Percentiles rank a stretch among this genome's conserved stretches.
Evolutionary conservation across 2,113 vertebrate genomes (phyloP).

Genomic region (Alethe castanea): DNA sequence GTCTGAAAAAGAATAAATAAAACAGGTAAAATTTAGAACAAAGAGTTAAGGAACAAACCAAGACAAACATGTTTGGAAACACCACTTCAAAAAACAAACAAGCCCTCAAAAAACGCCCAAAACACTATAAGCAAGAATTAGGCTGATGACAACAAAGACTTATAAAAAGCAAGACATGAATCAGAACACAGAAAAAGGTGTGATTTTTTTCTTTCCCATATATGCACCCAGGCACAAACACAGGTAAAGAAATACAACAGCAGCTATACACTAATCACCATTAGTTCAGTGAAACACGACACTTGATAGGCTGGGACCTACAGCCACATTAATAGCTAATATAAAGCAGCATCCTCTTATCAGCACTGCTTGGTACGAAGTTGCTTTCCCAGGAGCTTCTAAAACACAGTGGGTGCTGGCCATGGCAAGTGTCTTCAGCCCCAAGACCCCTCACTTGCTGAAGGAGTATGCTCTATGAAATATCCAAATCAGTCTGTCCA

Average conservation of each 20-base stretch:
- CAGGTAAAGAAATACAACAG: background rate
- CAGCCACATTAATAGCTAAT: fast-evolving
- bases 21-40: background rate
- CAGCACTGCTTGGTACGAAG: background rate
- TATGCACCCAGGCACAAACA: background rate
- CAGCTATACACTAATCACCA: background rate
- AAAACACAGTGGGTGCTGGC: background rate
- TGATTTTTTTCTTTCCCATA: background rate
- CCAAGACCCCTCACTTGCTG: background rate
- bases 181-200: background rate
- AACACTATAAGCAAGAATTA: background rate
- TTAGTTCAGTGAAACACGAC: background rate
- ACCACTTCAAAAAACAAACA: background rate
- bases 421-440: background rate
- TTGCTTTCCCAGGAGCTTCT: background rate
- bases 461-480: background rate
- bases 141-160: background rate
- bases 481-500: background rate
- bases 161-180: background rate
- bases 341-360: background rate
- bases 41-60: background rate
- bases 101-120: background rate
- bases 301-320: background rate
- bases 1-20: background rate
- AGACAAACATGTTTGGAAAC: background rate